phyloP scores from a whole-genome alignment of 2,113 vertebrate species.

The Pardalotus punctatus region DNA sequence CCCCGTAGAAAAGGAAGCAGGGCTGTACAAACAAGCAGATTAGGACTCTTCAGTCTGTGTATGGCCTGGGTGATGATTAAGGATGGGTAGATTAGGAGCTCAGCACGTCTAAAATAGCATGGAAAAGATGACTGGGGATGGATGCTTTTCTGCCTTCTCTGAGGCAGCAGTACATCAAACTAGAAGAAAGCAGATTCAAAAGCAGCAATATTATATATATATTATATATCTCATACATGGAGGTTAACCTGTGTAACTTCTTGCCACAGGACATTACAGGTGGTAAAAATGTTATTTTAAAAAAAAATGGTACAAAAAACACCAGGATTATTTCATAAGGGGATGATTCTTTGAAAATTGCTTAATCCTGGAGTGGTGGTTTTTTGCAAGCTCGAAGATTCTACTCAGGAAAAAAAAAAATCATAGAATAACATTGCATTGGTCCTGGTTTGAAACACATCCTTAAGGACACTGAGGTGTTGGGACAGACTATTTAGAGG shows the following conservation, averaged over 20 bases:
- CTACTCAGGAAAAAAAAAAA: neutral
- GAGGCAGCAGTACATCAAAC: neutral
- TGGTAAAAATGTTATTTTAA: neutral
- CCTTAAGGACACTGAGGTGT: neutral
- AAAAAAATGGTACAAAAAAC: neutral
- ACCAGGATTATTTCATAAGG: neutral
- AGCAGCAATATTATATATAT: too few relatives aligned
- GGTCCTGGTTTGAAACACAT: neutral
- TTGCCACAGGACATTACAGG: neutral
- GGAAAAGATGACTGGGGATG: neutral
- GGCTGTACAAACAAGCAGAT: neutral
- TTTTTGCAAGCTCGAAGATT: neutral
- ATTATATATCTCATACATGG: too few relatives aligned
- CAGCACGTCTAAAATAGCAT: neutral
- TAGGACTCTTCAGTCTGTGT: neutral
- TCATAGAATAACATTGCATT: accelerated
- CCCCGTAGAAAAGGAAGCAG: accelerated
- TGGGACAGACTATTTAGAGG: neutral
- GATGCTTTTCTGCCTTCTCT: neutral
- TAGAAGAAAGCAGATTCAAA: neutral
- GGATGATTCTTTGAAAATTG: neutral
- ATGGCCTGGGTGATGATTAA: neutral
- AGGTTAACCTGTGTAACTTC: neutral
- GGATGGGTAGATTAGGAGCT: neutral
- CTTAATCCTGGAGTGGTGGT: neutral